Evolutionary conservation across 92 coral and sea anemone genomes (phyloP).

Genomic region (Palythoa heliodiscus): DNA sequence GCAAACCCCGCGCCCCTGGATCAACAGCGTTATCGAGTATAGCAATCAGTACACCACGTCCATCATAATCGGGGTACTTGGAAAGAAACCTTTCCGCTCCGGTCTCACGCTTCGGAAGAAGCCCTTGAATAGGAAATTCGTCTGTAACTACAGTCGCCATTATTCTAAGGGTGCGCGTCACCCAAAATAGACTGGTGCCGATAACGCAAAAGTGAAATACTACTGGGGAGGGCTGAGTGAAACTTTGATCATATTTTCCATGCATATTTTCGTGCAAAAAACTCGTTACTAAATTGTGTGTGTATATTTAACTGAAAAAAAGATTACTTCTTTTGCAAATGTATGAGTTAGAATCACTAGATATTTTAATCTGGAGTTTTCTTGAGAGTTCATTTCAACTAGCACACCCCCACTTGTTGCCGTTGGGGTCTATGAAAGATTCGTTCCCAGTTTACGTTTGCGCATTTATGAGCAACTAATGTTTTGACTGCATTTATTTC

Average conservation of each 20-base stretch:
- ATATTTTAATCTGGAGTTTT: not conserved
- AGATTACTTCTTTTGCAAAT: not conserved
- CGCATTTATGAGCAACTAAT: not conserved
- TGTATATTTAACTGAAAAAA: not conserved
- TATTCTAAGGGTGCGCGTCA: constrained; percentile 10
- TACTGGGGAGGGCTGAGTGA: constrained; percentile 4
- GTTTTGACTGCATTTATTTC: no score
- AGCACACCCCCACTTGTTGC: not conserved
- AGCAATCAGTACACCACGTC: constrained; percentile 90
- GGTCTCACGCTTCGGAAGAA: constrained; percentile 93
- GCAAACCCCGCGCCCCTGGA: constrained; percentile 94
- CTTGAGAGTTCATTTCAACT: not conserved
- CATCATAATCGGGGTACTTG: constrained; percentile 88
- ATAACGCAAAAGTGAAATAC: not conserved
- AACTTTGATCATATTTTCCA: no score
- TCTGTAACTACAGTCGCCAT: constrained; percentile 82
- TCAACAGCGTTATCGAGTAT: constrained; percentile 97
- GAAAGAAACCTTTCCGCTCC: constrained; percentile 91
- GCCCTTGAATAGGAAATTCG: constrained; percentile 92
- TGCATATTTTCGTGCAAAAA: not conserved
- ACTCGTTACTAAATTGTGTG: not conserved
- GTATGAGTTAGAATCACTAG: not conserved
- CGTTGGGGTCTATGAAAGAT: not conserved
- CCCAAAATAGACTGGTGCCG: not conserved
- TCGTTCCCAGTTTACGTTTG: constrained; percentile 23